Conservation (phyloP, 2,797 vertebrate species). For the Pantherophis vulpinus region DNA sequence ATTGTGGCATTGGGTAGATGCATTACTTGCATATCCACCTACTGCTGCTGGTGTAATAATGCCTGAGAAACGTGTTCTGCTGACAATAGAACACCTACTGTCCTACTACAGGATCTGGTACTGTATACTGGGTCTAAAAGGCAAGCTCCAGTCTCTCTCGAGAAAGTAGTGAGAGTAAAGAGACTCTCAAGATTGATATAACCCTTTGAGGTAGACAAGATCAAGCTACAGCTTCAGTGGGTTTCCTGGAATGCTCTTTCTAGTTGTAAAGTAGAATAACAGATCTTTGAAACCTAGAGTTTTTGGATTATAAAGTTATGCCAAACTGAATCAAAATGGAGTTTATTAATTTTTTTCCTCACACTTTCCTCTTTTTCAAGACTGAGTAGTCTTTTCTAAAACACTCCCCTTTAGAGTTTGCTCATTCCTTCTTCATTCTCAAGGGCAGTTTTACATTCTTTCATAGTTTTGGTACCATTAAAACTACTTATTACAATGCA, state of each 20-base stretch:
- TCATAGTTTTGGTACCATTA: background rate
- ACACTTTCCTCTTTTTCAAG: background rate
- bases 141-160: too few species aligned
- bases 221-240: background rate
- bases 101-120: background rate
- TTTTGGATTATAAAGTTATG: background rate
- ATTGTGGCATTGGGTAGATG: background rate
- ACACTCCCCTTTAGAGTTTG: background rate
- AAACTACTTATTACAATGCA: background rate
- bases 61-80: background rate
- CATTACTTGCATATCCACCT: background rate
- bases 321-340: background rate
- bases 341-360: background rate
- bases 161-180: too few species aligned
- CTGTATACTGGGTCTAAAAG: too few species aligned
- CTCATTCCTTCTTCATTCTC: background rate
- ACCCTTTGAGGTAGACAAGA: background rate
- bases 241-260: background rate
- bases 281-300: background rate
- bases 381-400: background rate
- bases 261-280: background rate
- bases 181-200: too few species aligned
- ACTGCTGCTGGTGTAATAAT: background rate
- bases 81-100: background rate
- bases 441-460: background rate